Percentiles rank a stretch among this genome's conserved stretches.
Conservation (phyloP, 2,797 vertebrate genomes). For the Pangasius larnaudii region DNA sequence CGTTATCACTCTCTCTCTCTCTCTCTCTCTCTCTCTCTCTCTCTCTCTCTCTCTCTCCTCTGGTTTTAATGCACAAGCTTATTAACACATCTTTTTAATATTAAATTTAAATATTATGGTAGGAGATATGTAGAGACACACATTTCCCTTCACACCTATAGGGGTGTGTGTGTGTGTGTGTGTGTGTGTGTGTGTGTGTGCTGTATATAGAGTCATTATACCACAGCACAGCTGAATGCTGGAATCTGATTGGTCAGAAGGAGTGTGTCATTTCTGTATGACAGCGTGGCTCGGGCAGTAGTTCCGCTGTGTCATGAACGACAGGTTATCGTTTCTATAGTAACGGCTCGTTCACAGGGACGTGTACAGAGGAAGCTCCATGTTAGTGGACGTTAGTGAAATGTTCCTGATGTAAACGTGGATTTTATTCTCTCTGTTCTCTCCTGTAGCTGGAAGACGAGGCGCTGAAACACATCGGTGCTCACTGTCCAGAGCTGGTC, state of each 20-base stretch:
- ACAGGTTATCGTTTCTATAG: neutral
- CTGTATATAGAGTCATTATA: no score
- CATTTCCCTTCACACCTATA: neutral
- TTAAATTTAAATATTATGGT: neutral
- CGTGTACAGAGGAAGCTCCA: neutral
- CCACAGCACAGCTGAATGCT: neutral
- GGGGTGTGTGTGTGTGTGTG: no score
- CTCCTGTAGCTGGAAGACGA: slow-evolving; percentile 88
- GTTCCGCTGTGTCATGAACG: neutral
- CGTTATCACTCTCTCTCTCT: neutral
- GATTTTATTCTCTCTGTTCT: slow-evolving; percentile 27
- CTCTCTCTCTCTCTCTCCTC: neutral
- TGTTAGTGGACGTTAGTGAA: neutral
- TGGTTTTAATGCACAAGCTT: no score
- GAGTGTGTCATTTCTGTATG: neutral
- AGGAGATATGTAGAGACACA: neutral
- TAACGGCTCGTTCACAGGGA: neutral
- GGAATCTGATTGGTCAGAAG: neutral
- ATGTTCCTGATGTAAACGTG: neutral
- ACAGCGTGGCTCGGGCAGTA: neutral
- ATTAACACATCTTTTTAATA: no score
- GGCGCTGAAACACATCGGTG: slow-evolving; percentile 93
- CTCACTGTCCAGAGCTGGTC: slow-evolving; percentile 92
- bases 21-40: neutral
- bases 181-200: no score